Percentiles rank a stretch among this genome's conserved stretches.
These are phyloP conservation scores for Furcifer pardalis DNA, from an alignment of 2,797 vertebrate species.

Conservation along the genomic window DNA sequence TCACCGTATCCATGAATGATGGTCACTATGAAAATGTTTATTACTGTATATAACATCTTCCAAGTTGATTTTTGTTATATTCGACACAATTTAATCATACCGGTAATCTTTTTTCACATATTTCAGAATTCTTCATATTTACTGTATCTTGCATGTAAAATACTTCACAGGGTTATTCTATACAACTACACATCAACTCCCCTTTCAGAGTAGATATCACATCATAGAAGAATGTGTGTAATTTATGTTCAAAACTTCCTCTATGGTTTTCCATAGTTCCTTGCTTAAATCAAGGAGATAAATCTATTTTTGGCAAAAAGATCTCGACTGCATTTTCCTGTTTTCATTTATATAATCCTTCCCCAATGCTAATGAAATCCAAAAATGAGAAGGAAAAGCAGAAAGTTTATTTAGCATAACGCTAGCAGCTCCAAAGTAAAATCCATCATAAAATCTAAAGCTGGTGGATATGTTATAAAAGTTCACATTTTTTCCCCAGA, in stretches of 20 bases:
- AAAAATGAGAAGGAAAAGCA: constrained; percentile 33
- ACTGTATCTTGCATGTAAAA: constrained; percentile 42
- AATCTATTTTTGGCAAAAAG: constrained; percentile 65
- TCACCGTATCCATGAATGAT: constrained; percentile 81
- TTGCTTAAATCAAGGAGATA: constrained; percentile 65
- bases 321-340: constrained; percentile 63
- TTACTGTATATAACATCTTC: constrained; percentile 74
- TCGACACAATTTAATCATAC: constrained; percentile 11
- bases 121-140: constrained; percentile 20
- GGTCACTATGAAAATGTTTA: constrained; percentile 67
- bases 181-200: constrained; percentile 62
- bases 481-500: constrained; percentile 48
- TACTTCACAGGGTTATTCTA: constrained; percentile 60
- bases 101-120: constrained; percentile 14
- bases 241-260: constrained; percentile 61
- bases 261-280: constrained; percentile 56
- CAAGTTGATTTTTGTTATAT: background rate
- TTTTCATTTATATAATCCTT: constrained; percentile 64
- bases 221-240: constrained; percentile 54
- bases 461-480: constrained; percentile 51
- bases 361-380: constrained; percentile 47
- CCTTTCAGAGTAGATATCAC: constrained; percentile 54
- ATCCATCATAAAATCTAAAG: constrained; percentile 37
- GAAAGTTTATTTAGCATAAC: constrained; percentile 35
- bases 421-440: constrained; percentile 45